A percentile compares a stretch with the other conserved stretches of the same genome.
Conservation (phyloP, 2,113 vertebrate genomes). For the Ammodytes dubius region DNA sequence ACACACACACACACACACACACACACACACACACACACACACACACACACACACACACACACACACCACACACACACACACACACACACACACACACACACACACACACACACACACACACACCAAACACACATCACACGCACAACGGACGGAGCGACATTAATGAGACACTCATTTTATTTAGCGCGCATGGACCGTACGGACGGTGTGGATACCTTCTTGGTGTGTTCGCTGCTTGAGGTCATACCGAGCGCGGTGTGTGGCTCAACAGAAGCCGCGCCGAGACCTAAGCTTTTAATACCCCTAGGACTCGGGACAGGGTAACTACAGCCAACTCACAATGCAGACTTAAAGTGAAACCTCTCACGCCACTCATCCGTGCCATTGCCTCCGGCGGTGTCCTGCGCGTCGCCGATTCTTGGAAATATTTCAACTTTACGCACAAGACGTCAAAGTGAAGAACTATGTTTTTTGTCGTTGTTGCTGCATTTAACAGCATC, state of each 20-base stretch:
- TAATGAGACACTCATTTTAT: constrained; percentile 21
- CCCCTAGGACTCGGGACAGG: constrained; percentile 67
- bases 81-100: constrained; percentile 12
- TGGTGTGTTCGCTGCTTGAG: constrained; percentile 38
- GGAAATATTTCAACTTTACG: constrained; percentile 29
- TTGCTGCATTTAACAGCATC: neutral
- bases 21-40: neutral
- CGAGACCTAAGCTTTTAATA: constrained; percentile 84
- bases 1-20: constrained; percentile 5
- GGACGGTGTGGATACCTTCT: constrained; percentile 43
- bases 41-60: neutral
- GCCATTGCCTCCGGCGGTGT: constrained; percentile 37
- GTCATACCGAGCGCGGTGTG: constrained; percentile 67
- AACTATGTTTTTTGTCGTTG: neutral
- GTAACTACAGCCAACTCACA: constrained; percentile 61
- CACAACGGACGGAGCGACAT: constrained; percentile 9
- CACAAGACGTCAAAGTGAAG: constrained; percentile 4
- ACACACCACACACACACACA: neutral
- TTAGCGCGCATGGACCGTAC: constrained; percentile 4
- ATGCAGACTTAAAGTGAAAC: constrained; percentile 51
- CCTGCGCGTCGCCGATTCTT: constrained; percentile 8
- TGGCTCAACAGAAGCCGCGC: constrained; percentile 80
- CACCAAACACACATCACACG: constrained; percentile 2
- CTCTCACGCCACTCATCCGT: constrained; percentile 42
- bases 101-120: constrained; percentile 16